A percentile compares a stretch with the other conserved stretches of the same genome.
These are phyloP conservation scores for Gopherus flavomarginatus DNA, from an alignment of 2,113 vertebrate genomes.

Conservation along the genomic window DNA sequence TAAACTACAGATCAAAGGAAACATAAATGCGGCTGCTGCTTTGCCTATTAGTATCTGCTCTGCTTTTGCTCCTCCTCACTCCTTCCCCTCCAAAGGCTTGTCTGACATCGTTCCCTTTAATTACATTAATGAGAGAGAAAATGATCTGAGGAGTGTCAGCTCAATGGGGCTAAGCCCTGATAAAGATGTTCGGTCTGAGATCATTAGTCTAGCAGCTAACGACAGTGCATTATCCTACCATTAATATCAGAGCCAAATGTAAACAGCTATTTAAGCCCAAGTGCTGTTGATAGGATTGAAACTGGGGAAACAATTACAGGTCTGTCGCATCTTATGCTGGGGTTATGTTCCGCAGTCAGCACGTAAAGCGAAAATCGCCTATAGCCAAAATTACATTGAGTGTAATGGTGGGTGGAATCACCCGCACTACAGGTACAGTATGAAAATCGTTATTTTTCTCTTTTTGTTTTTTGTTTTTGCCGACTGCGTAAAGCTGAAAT, in stretches of 20 bases:
- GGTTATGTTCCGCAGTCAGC: too few relatives aligned
- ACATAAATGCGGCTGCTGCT: background rate
- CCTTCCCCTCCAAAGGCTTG: conserved; percentile 16
- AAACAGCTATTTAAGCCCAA: conserved; percentile 39
- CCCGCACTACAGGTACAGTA: too few relatives aligned
- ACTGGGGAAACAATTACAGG: background rate
- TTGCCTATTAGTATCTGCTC: conserved; percentile 35
- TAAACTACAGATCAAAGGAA: conserved; percentile 11
- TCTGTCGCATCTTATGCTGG: too few relatives aligned
- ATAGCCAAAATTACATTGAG: too few relatives aligned
- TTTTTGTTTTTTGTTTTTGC: too few relatives aligned
- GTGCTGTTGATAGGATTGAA: background rate
- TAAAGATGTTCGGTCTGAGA: conserved; percentile 16
- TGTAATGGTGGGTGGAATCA: too few relatives aligned
- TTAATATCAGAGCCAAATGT: conserved; percentile 35
- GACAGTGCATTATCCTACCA: conserved; percentile 32
- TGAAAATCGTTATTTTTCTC: too few relatives aligned
- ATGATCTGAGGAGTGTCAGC: conserved; percentile 48
- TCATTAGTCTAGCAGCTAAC: conserved; percentile 57
- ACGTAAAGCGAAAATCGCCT: too few relatives aligned
- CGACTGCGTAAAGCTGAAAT: too few relatives aligned
- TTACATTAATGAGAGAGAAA: conserved; percentile 64
- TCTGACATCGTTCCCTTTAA: conserved; percentile 47
- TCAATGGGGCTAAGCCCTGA: conserved; percentile 7
- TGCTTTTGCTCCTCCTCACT: background rate